Base-by-base conservation (phyloP, 2,888 invertebrate genomes). In the Aphidius colemani region DNA sequence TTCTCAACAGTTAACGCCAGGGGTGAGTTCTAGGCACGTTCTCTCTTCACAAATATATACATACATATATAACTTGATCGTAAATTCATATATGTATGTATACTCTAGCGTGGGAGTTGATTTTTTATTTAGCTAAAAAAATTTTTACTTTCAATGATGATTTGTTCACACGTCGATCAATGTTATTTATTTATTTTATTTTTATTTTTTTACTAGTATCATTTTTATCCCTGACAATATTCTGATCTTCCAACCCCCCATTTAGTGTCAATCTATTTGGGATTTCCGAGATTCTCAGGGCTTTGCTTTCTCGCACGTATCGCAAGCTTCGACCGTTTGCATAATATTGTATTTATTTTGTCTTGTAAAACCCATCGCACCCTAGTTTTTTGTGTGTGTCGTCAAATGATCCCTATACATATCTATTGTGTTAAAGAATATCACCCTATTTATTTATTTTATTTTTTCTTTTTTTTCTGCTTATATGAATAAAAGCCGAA, bases 251-350 rank as follows among this genome's bases (percentile, higher is more conserved):
- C 70, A 66, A 67, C 70, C 66, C 68, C 76, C 74, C 80, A 79
- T 82, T 83, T 82, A 82, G 82, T 82, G 82, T 81, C 82, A 82
- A 82, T 82, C 82, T 83, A 82, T 82, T 82, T 80, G 77, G 82
- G 82, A 82, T 82, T 82, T 78, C 78, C 74, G 79, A 81, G 82
- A 82, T 81, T 81, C 78, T 75, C 79, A 75, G 75, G 78, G 81
- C 79, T 82, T 81, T 80, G 75, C 77, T 69, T 65, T 66, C 70
- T 59, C 73, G 75, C 64, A 53, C 79, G 80, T 80, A 75, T 74
- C 62, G 59, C 64, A 43, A 48, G n/a, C 64, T 74, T 72, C 75
- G 75, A 74, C 79, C 80, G 81, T 82, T 81, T 82, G 81, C 82
- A 82, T 82, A 82, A 82, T 82, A 81, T 81, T 81, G 82, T 82